Evolutionary conservation across 2,797 vertebrate species (phyloP).

Genomic region (Sebastes trivittatus): DNA sequence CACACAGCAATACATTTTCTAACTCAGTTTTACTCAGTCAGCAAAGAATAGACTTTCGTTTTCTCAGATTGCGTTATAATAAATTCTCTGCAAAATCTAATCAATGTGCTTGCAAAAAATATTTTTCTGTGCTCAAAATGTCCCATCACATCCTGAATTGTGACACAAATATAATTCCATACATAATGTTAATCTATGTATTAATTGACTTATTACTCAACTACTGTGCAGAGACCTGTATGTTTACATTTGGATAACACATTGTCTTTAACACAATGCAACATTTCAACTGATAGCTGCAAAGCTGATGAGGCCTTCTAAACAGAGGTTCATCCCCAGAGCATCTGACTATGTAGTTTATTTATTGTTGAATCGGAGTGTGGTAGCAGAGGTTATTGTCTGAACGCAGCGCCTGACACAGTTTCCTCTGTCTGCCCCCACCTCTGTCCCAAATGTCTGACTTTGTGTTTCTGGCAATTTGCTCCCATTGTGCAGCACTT

Average conservation of each 20-base stretch:
- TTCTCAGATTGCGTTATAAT: neutral
- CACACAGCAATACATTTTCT: neutral
- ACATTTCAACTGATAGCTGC: neutral
- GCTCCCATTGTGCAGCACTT: slow-evolving; percentile 84
- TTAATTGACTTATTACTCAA: neutral
- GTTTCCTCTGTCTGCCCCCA: slow-evolving; percentile 72
- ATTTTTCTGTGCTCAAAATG: neutral
- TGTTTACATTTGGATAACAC: neutral
- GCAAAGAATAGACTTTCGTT: neutral
- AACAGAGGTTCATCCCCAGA: neutral
- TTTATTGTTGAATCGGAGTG: slow-evolving; percentile 15
- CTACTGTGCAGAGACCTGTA: neutral
- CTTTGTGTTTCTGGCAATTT: slow-evolving; percentile 84
- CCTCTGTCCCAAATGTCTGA: slow-evolving; percentile 78
- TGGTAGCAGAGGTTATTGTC: slow-evolving; percentile 49
- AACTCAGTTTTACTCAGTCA: neutral
- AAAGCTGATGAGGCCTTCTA: neutral
- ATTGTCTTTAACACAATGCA: neutral
- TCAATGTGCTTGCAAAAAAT: neutral
- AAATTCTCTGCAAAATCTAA: neutral
- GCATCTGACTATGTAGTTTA: neutral
- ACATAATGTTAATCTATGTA: neutral
- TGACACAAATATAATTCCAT: neutral
- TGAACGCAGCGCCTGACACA: slow-evolving; percentile 61
- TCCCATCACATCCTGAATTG: neutral